Percentiles rank a stretch among this genome's conserved stretches.
Evolutionary conservation across 2,113 vertebrate species (phyloP).

Genomic region (Nycticebus coucang): DNA sequence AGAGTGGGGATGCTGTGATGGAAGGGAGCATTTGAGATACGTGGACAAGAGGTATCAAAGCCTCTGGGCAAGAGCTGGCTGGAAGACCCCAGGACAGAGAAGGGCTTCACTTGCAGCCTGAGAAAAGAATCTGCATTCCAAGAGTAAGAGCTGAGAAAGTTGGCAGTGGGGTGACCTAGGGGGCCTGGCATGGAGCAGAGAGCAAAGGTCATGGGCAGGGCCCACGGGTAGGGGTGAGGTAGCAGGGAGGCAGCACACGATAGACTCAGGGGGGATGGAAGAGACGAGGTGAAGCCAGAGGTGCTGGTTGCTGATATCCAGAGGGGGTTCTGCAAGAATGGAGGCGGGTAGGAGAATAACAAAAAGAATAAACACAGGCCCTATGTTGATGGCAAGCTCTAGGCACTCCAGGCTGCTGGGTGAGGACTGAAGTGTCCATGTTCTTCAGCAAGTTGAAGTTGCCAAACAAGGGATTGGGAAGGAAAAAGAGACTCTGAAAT

Average conservation of each 20-base stretch:
- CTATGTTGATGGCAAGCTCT: not conserved
- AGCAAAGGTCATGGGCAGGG: not conserved
- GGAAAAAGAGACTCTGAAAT: not conserved
- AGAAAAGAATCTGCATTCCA: too few relatives aligned
- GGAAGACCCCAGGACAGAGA: not conserved
- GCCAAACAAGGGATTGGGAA: not conserved
- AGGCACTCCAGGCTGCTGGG: not conserved
- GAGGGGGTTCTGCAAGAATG: not conserved
- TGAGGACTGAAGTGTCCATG: not conserved
- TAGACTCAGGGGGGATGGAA: not conserved
- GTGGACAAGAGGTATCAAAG: not conserved
- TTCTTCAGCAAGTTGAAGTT: not conserved
- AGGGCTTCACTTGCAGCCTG: not conserved
- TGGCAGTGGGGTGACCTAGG: not conserved
- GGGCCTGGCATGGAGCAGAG: fast-evolving
- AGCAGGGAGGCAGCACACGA: not conserved
- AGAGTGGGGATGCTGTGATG: too few relatives aligned
- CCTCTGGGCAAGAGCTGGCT: not conserved
- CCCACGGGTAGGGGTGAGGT: not conserved
- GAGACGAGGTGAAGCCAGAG: not conserved
- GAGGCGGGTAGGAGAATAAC: not conserved
- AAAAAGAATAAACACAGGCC: not conserved
- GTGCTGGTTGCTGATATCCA: fast-evolving
- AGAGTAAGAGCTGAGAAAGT: not conserved
- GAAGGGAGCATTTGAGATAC: not conserved